Evolutionary conservation across 2,888 invertebrate genomes (phyloP).

Genomic region (Acrobasis repandana): DNA sequence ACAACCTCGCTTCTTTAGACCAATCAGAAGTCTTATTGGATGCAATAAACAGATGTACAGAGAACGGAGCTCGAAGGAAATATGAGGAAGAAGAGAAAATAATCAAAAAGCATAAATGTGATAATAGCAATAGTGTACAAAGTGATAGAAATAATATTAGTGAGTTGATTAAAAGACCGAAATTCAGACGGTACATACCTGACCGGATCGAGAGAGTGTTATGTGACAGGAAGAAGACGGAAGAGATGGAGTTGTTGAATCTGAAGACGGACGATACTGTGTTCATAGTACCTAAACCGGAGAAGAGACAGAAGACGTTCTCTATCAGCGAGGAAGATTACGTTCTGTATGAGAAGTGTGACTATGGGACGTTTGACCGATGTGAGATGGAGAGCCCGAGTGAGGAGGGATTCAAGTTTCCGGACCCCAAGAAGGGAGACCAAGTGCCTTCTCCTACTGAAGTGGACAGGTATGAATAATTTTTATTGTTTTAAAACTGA

Average conservation of each 20-base stretch:
- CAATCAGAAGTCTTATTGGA: constrained; percentile 74
- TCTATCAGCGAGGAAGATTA: constrained; percentile 67
- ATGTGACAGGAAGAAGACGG: constrained; percentile 55
- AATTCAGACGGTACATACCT: constrained; percentile 63
- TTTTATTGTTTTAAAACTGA: no score
- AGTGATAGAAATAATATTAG: constrained; percentile 56
- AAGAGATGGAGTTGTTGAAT: constrained; percentile 65
- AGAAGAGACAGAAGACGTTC: constrained; percentile 68
- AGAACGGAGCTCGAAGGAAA: constrained; percentile 53
- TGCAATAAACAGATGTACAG: constrained; percentile 75
- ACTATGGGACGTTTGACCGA: constrained; percentile 69
- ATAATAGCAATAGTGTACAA: constrained; percentile 63
- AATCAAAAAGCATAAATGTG: constrained; percentile 77
- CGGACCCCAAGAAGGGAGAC: constrained; percentile 48
- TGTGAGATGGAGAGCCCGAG: constrained; percentile 57
- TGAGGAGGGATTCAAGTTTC: constrained; percentile 55
- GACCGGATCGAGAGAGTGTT: constrained; percentile 66
- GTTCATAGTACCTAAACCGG: constrained; percentile 55
- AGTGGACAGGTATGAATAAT: constrained; percentile 75
- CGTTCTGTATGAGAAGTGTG: constrained; percentile 70
- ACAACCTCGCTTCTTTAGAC: constrained; percentile 63
- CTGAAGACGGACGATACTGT: constrained; percentile 68
- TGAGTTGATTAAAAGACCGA: constrained; percentile 67
- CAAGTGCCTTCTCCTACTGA: constrained; percentile 87
- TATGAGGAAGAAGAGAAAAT: constrained; percentile 57